Evolutionary conservation across 64 coral and sea anemone species (phyloP), one percentile per base, ranked within the genome.

Genomic region (Catalaphyllia jardinei): DNA sequence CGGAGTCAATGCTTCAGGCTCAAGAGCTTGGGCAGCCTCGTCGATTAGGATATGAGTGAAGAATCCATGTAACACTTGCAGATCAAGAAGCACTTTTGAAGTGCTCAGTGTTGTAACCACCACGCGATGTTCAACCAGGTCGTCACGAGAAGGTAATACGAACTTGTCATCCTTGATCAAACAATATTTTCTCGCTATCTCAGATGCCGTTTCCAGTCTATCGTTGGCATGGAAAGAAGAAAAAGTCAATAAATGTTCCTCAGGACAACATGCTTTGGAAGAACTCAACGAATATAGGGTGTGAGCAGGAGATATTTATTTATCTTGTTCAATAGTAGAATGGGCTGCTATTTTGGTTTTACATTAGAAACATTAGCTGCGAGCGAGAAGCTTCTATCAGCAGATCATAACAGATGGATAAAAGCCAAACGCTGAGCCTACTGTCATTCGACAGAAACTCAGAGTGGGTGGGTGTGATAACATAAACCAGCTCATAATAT

Each of bases 21-120:
- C 95, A 46, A 93, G 75, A 63, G 95, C 88, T 72, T 98, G 95
- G n/a, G 95, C 95, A 22, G 95, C 95, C 60, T 98, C 95, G 31
- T 98, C 95, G 33, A 98, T 92, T 17, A 98, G 92, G 85, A 98
- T 98, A 22, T 98, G 92, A 31, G 92, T 83, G 64, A 98, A 98
- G 60, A 98, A 98, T 18, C 95, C 95, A 55, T 77, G 89, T 29
- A 75, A 35, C 17, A 94, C 79, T 29, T 94, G 76, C 12, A 98
- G 71, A 38, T 91, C 82, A 25, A 93, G 79, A 89, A 98, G 63
- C 69, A 98, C 87, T 76, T 73, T 60, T 64, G 95, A 90, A 25
- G 95, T 94, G 71, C 72, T 80, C 14, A 98, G 79, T 5, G 95
- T 88, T 30, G 95, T 98, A 8, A 98, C 49, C 11, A 98, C 83